These are phyloP conservation scores for Odontamblyopus rebecca DNA, from an alignment of 2,797 vertebrate species.

Conservation along the genomic window DNA sequence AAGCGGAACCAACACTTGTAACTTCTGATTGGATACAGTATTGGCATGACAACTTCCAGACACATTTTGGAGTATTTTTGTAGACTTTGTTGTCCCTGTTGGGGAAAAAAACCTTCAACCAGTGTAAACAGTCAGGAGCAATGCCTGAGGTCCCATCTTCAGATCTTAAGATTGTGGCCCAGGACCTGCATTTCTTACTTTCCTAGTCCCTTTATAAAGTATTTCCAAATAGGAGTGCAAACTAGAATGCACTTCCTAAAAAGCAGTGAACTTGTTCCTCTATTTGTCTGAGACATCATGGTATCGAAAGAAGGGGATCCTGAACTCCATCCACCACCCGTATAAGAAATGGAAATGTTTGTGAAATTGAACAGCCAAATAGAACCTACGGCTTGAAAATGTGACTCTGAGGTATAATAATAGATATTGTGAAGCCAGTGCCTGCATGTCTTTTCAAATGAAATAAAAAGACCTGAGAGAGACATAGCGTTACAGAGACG, in stretches of 20 bases:
- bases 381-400: not conserved
- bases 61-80: not conserved
- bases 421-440: not conserved
- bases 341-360: not conserved
- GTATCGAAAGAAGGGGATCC: not conserved
- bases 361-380: not conserved
- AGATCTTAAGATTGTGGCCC: not conserved
- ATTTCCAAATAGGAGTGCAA: not conserved
- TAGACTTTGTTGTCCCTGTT: not conserved
- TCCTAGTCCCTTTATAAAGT: not conserved
- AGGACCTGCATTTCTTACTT: not conserved
- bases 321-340: not conserved
- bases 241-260: not conserved
- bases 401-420: constrained; percentile 1
- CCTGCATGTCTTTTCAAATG: constrained; percentile 15
- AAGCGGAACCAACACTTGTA: not conserved
- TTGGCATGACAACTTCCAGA: not conserved
- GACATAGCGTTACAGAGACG: constrained; percentile 2
- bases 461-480: constrained; percentile 12
- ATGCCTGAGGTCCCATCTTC: not conserved
- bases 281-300: not conserved
- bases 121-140: too few relatives aligned
- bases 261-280: not conserved
- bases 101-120: not conserved
- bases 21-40: not conserved